Evolutionary conservation across 2,113 vertebrate genomes (phyloP), one percentile per base, ranked within the genome.

Genomic region (Lynx canadensis): DNA sequence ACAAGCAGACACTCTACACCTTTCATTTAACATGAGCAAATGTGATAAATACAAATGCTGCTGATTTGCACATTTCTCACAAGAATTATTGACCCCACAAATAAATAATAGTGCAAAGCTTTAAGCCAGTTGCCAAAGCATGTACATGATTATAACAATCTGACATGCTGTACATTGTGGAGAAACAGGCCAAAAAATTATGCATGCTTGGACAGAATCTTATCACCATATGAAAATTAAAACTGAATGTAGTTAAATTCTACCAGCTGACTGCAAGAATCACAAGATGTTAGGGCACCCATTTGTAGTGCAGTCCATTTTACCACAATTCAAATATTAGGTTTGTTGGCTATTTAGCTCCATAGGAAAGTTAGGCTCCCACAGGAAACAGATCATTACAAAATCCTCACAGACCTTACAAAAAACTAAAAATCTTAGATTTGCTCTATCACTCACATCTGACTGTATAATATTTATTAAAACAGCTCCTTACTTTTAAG

Each of bases 21-120:
- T 98, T 98, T 94, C 87, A 93, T 98, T 98, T 97, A 89, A 97
- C 83, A 84, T 97, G 73, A 98, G 38, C 89, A 98, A 98, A 96
- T 89, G 85, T 95, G 95, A 98, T 97, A 98, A 98, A 98, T 97
- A 98, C 98, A 98, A 97, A 45, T 96, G 19, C 21, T 98, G 57
- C 31, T 96, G 97, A 97, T 98, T 98, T 98, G 98, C 97, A 97
- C 95, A 97, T 98, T 98, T 98, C 95, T 93, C 97, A 98, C 78
- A 89, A 92, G 97, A 91, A 92, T 73, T 78, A 65, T 31, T 92
- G 91, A 33, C 21, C 83, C 4, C 9, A 68, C 27, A 25, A 95
- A 96, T 96, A 94, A 98, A 98, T 97, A 98, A 98, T 97, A 97
- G 74, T 97, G 82, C 15, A 36, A 98, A 98, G 3, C 1, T 96